Evolutionary conservation across 2,797 vertebrate species (phyloP).

Genomic region (Trichosurus vulpecula): DNA sequence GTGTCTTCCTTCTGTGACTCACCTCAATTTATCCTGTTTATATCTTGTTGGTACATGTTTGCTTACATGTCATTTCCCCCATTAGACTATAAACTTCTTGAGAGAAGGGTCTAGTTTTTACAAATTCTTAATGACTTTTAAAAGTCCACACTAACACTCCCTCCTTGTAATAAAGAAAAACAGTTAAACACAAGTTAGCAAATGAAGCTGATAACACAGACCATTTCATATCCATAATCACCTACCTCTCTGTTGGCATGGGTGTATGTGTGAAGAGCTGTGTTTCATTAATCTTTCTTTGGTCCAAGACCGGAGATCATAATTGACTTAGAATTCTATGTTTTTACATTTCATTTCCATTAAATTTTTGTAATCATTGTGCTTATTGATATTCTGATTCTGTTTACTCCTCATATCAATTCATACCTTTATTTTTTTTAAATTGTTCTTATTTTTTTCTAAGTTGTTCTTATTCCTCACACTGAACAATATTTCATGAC

Average conservation of each 20-base stretch:
- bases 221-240: background rate
- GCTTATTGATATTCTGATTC: background rate
- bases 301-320: background rate
- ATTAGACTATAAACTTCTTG: background rate
- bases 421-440: background rate
- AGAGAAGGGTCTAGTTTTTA: background rate
- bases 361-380: background rate
- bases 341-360: background rate
- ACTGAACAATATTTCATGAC: background rate
- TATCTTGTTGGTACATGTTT: background rate
- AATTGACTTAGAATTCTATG: background rate
- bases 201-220: background rate
- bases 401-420: background rate
- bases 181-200: background rate
- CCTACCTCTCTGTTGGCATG: background rate
- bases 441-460: background rate
- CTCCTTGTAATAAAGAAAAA: background rate
- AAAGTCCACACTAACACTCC: background rate
- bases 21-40: background rate
- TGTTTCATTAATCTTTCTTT: background rate
- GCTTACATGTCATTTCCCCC: background rate
- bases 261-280: background rate
- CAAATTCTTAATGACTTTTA: background rate
- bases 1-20: background rate
- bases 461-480: background rate